Conservation (phyloP, 2,888 invertebrate species). For the Glaucopsyche alexis region DNA sequence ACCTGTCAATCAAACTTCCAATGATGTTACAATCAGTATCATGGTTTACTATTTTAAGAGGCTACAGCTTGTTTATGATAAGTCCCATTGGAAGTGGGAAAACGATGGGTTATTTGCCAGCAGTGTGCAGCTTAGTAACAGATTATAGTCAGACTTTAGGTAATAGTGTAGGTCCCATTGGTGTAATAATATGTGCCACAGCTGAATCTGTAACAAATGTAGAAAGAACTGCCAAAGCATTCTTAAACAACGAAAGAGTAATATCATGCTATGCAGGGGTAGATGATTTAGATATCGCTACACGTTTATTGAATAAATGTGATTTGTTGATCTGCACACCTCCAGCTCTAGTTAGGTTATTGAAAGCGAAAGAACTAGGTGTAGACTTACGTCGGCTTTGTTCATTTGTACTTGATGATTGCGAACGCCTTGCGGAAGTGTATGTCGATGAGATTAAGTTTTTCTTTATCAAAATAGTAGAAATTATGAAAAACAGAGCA, state of each 20-base stretch:
- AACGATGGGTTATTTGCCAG: slow-evolving; percentile 85
- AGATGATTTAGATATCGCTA: slow-evolving; percentile 55
- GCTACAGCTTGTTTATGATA: slow-evolving; percentile 83
- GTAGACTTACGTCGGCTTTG: slow-evolving; percentile 82
- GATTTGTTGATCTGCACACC: slow-evolving; percentile 87
- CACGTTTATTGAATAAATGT: slow-evolving; percentile 81
- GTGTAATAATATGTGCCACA: slow-evolving; percentile 83
- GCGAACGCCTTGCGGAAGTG: slow-evolving; percentile 81
- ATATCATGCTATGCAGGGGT: slow-evolving; percentile 70
- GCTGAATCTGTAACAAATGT: slow-evolving; percentile 77
- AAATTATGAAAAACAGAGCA: slow-evolving; percentile 63
- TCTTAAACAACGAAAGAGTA: slow-evolving; percentile 60
- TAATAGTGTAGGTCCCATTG: slow-evolving; percentile 80
- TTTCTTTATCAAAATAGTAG: slow-evolving; percentile 64
- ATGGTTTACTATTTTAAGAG: slow-evolving; percentile 85
- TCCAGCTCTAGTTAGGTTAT: slow-evolving; percentile 72
- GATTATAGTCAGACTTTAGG: slow-evolving; percentile 56
- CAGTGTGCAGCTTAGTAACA: slow-evolving; percentile 81
- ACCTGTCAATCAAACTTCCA: slow-evolving; percentile 59
- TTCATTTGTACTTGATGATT: slow-evolving; percentile 85
- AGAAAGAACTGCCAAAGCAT: slow-evolving; percentile 59
- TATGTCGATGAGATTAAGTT: slow-evolving; percentile 71
- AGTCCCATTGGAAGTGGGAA: slow-evolving; percentile 82
- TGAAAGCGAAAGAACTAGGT: slow-evolving; percentile 56
- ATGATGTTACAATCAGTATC: slow-evolving; percentile 83